Evolutionary conservation across 2,888 invertebrate species (phyloP).

Genomic region (Macrosoma leucophasiata): DNA sequence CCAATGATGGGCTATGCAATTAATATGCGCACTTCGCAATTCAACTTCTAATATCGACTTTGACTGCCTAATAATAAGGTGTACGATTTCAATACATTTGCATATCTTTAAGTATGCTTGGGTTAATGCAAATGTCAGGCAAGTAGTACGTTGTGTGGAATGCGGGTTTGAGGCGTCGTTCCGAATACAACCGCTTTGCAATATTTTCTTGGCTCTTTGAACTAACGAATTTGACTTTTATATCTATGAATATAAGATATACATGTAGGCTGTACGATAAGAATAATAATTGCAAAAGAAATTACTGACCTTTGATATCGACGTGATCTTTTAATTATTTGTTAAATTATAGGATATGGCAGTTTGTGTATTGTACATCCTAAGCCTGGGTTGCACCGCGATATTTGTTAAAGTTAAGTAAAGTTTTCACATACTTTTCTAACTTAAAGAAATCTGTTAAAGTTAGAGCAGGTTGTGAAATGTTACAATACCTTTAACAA

Average conservation of each 20-base stretch:
- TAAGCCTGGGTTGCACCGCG: too few relatives aligned
- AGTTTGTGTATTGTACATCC: too few relatives aligned
- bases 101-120: slow-evolving; percentile 30
- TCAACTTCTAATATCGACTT: too few relatives aligned
- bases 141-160: slow-evolving; percentile 51
- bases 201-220: slow-evolving; percentile 18
- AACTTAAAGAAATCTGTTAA: too few relatives aligned
- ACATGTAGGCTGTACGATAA: slow-evolving; percentile 8
- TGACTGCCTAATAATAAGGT: slow-evolving; percentile 22
- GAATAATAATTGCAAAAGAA: slow-evolving; percentile 34
- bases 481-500: too few relatives aligned
- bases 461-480: too few relatives aligned
- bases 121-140: slow-evolving; percentile 51
- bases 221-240: slow-evolving; percentile 28
- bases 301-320: slow-evolving; percentile 36
- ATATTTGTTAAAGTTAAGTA: too few relatives aligned
- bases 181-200: slow-evolving; percentile 34
- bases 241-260: slow-evolving; percentile 16
- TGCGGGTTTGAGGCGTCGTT: slow-evolving; percentile 44
- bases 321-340: slow-evolving; percentile 16
- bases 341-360: too few relatives aligned
- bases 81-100: slow-evolving; percentile 18
- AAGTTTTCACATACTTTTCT: too few relatives aligned
- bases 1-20: too few relatives aligned
- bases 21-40: too few relatives aligned